phyloP scores from a whole-genome alignment of 2,113 vertebrate genomes.

The Prinia subflava region DNA sequence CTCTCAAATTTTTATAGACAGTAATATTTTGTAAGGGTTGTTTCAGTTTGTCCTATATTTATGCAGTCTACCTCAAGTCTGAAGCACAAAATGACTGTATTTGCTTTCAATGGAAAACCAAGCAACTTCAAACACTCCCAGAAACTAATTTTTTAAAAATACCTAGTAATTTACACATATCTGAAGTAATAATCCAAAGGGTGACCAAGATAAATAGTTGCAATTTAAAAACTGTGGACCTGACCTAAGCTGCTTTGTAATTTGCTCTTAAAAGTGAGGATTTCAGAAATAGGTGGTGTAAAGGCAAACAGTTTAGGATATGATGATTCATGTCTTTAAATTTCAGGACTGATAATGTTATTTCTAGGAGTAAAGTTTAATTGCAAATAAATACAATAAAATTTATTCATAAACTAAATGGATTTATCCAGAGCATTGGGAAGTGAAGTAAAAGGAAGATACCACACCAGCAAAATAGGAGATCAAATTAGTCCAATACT shows the following conservation, averaged over 20 bases:
- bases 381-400: background rate
- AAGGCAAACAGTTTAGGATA: background rate
- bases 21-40: background rate
- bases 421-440: background rate
- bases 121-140: background rate
- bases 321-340: background rate
- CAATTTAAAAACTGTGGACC: background rate
- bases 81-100: background rate
- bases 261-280: background rate
- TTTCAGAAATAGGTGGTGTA: background rate
- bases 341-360: background rate
- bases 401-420: background rate
- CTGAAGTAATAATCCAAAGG: background rate
- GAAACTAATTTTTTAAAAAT: background rate
- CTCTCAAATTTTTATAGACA: background rate
- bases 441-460: background rate
- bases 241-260: background rate
- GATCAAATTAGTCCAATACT: background rate
- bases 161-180: background rate
- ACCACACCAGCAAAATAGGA: background rate
- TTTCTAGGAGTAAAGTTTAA: background rate
- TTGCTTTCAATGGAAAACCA: background rate
- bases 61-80: background rate
- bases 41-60: background rate
- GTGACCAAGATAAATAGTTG: background rate